Evolutionary conservation across 2,888 invertebrate genomes (phyloP).

Genomic region (Ochropleura leucogaster): DNA sequence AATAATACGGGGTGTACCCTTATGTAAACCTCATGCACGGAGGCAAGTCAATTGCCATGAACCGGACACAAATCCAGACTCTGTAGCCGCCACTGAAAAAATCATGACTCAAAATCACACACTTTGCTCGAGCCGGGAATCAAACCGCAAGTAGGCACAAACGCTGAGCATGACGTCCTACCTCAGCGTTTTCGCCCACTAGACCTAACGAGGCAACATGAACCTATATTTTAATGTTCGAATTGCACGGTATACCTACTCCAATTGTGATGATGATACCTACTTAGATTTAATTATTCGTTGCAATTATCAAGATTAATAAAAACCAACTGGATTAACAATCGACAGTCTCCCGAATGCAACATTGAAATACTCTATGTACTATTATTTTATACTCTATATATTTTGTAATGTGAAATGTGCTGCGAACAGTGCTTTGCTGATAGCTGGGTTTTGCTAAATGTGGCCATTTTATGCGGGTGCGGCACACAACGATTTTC

Average conservation of each 20-base stretch:
- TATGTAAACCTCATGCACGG: neutral
- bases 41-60: neutral
- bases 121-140: neutral
- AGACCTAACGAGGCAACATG: neutral
- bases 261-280: neutral
- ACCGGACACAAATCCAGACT: too few species aligned
- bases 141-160: neutral
- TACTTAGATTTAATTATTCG: neutral
- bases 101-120: neutral
- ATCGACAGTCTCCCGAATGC: neutral
- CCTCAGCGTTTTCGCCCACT: neutral
- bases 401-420: neutral
- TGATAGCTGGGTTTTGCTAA: neutral
- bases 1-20: neutral
- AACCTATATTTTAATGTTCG: neutral
- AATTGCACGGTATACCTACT: too few species aligned
- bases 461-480: neutral
- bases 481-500: neutral
- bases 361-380: neutral
- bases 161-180: too few species aligned
- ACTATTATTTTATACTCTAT: too few species aligned
- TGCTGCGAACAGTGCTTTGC: neutral
- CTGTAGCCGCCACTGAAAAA: neutral
- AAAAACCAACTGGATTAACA: too few species aligned
- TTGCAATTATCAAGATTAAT: neutral